Evolutionary conservation across 2,113 vertebrate genomes (phyloP), one percentile per base, ranked within the genome.

Genomic region (Platichthys flesus): DNA sequence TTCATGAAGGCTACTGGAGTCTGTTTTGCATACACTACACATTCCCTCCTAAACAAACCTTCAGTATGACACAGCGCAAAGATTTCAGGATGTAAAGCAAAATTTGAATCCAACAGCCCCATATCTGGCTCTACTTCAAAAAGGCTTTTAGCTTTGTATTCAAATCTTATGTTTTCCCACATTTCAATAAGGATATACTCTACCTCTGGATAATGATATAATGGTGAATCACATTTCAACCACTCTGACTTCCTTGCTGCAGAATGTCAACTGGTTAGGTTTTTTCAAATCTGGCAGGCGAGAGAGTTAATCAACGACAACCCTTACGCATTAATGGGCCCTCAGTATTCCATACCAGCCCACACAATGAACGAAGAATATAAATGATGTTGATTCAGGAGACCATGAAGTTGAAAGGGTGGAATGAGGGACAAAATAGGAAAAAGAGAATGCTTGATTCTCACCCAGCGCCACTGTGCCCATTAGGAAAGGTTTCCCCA

Each of bases 401-500:
- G 45, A 18, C 15, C 45, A 16, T 18, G 7, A 49, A 18, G 45
- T 5, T n/a, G 20, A n/a, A n/a, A 54, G n/a, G 51, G 14, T 14
- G 7, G 51, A 15, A 54, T 20, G 9, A 15, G 51, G 51, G 4
- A n/a, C 1, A 31, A 20, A 52, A 18, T 31, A 65, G n/a, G 64
- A 52, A 54, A 23, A 24, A 55, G 6, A 57, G 14, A 24, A 18
- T 14, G 20, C 61, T 16, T 3, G 24, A 54, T 60, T 74, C 90
- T 92, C 86, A 94, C 93, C 92, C 35, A 94, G 90, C 81, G 93
- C 92, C 67, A 94, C 91, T 21, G 91, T 94, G 63, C 90, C 93
- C 91, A 90, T 94, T 56, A 94, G 84, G 81, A 94, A 94, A 85
- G 92, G 92, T 73, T 90, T 93, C 45, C 92, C 89, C 78, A 94